Evolutionary conservation across 2,113 vertebrate species (phyloP).

Genomic region (Eclectus roratus): DNA sequence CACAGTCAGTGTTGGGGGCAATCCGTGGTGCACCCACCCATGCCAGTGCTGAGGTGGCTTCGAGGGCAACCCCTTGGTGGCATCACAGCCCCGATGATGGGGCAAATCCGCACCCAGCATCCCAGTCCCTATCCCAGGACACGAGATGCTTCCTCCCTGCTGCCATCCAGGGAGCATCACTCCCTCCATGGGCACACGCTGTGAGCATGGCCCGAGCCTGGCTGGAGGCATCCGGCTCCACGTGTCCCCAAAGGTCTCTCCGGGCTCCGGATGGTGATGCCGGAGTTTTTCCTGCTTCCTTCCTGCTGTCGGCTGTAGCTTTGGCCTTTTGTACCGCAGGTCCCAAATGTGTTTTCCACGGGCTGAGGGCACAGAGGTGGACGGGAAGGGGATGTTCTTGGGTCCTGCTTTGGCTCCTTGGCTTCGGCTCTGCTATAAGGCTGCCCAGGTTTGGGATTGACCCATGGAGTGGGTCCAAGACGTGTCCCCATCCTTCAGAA

Average conservation of each 20-base stretch:
- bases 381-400: slow-evolving; percentile 8
- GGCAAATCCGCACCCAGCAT: too few species aligned
- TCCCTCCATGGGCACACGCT: accelerated
- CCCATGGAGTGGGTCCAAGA: not conserved
- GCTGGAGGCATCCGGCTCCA: not conserved
- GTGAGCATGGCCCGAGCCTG: accelerated
- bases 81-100: accelerated
- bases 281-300: slow-evolving; percentile 57
- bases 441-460: not conserved
- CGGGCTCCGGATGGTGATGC: not conserved
- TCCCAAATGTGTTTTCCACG: slow-evolving; percentile 14
- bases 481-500: not conserved
- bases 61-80: not conserved
- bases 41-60: not conserved
- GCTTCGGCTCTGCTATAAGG: accelerated
- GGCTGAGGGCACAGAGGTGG: not conserved
- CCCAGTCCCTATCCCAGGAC: accelerated
- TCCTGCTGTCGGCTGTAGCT: slow-evolving; percentile 53
- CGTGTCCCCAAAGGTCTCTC: not conserved
- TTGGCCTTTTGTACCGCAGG: slow-evolving; percentile 44
- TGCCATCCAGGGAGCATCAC: accelerated
- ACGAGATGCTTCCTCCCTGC: accelerated
- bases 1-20: accelerated
- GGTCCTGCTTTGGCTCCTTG: not conserved
- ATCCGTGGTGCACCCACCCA: accelerated